phyloP scores from a whole-genome alignment of 2,797 vertebrate species.

The Muscicapa striata region DNA sequence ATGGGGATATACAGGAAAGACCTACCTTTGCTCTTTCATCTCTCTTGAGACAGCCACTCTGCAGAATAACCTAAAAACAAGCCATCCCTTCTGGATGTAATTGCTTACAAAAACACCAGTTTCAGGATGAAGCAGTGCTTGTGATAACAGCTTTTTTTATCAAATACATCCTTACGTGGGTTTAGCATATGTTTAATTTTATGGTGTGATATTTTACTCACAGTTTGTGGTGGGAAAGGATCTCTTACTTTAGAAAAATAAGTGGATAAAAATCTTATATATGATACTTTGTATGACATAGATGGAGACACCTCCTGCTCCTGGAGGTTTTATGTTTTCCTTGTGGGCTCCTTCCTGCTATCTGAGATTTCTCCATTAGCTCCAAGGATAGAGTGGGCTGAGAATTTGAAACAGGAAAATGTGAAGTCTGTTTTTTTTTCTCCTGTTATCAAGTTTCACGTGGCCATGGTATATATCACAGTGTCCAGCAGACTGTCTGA shows the following conservation, averaged over 20 bases:
- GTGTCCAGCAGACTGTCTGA: background rate
- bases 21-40: constrained; percentile 48
- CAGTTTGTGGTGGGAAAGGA: background rate
- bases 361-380: constrained; percentile 46
- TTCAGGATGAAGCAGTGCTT: background rate
- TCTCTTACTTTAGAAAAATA: background rate
- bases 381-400: background rate
- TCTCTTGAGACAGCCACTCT: constrained; percentile 18
- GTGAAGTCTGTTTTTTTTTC: background rate
- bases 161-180: background rate
- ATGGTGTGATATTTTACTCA: background rate
- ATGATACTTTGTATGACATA: background rate
- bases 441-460: constrained; percentile 1
- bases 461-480: background rate
- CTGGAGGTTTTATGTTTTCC: constrained; percentile 13
- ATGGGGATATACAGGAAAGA: constrained; percentile 14
- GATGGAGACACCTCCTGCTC: background rate
- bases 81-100: background rate
- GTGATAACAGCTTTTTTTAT: background rate
- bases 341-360: constrained; percentile 30
- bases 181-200: background rate
- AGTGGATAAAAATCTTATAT: background rate
- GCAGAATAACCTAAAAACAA: constrained; percentile 32
- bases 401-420: constrained; percentile 30
- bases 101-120: background rate